phyloP scores from a whole-genome alignment of 2,797 vertebrate genomes.

The Anas capensis region DNA sequence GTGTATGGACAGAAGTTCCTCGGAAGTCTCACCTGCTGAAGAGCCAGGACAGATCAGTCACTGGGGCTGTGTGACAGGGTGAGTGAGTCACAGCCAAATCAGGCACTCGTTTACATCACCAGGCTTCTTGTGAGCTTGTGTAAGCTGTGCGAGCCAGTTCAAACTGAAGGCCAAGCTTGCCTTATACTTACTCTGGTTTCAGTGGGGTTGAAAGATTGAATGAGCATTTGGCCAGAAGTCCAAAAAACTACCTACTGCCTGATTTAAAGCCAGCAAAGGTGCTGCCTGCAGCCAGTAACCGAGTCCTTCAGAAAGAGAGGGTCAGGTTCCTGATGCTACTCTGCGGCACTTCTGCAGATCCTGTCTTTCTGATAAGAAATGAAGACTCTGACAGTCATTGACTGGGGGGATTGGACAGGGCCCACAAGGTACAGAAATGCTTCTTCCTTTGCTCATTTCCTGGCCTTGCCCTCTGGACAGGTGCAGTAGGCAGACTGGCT shows the following conservation, averaged over 20 bases:
- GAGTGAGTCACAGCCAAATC: conserved; percentile 32
- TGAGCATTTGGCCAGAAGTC: neutral
- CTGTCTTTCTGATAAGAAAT: neutral
- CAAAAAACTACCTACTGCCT: neutral
- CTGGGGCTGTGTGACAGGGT: conserved; percentile 7
- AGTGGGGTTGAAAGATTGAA: neutral
- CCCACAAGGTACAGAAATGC: neutral
- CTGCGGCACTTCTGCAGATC: neutral
- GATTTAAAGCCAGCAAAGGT: neutral
- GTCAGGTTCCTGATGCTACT: neutral
- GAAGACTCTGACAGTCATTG: neutral
- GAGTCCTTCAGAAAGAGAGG: neutral
- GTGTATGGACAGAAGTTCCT: neutral
- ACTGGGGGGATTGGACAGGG: neutral
- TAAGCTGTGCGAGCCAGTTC: neutral
- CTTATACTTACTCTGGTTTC: neutral
- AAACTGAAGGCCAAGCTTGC: neutral
- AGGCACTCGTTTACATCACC: neutral
- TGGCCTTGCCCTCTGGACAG: neutral
- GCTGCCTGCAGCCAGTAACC: neutral
- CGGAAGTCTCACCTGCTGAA: neutral
- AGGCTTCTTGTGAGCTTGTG: neutral
- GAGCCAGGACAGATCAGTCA: neutral
- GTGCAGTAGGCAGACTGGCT: neutral
- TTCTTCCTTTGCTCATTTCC: neutral